These are phyloP conservation scores for Cyprinus carpio DNA, from an alignment of 2,113 vertebrate species.

Conservation along the genomic window DNA sequence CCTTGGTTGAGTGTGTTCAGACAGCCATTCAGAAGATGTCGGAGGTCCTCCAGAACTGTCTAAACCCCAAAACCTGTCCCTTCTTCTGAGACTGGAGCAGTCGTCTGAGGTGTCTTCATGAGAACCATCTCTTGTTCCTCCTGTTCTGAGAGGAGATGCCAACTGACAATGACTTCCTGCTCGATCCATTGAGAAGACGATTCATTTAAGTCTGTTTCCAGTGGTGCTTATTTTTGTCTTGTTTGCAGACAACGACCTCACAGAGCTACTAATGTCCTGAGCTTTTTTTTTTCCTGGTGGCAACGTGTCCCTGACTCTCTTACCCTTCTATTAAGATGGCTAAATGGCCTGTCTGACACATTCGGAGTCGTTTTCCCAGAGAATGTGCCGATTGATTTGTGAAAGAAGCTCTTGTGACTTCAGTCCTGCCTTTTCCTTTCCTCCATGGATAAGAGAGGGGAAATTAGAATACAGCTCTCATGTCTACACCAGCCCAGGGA, in stretches of 20 bases:
- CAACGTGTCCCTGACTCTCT: neutral
- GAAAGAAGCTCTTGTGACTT: conserved; percentile 38
- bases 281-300: neutral
- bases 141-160: neutral
- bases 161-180: neutral
- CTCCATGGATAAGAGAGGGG: conserved; percentile 52
- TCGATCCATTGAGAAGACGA: conserved; percentile 10
- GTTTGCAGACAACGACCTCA: neutral
- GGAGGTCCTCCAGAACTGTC: neutral
- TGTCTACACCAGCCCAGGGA: conserved; percentile 47
- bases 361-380: conserved; percentile 36
- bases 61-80: neutral
- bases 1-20: neutral
- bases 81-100: neutral
- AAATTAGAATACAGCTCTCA: conserved; percentile 43
- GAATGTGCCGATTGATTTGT: conserved; percentile 31
- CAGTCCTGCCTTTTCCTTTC: conserved; percentile 49
- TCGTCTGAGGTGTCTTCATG: neutral
- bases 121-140: neutral
- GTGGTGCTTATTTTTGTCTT: neutral
- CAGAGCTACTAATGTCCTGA: neutral
- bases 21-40: neutral
- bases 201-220: neutral
- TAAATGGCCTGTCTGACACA: conserved; percentile 43
- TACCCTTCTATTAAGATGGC: neutral